Conservation (phyloP, 1,140 invertebrate genomes). For the Hirudo medicinalis region DNA sequence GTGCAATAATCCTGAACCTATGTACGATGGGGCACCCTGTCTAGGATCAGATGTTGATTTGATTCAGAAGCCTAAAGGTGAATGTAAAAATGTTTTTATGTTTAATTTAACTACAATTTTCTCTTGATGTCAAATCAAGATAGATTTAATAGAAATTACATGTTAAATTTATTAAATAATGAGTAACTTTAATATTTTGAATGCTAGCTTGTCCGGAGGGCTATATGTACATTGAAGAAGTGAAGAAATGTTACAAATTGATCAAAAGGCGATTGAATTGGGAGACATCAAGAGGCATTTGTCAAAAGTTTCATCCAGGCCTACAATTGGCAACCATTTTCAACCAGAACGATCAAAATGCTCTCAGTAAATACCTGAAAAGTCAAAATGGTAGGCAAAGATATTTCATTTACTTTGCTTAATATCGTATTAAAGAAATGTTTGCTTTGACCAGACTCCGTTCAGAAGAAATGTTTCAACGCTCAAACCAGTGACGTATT, state of each 20-base stretch:
- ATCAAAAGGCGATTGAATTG: not conserved
- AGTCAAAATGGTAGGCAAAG: no score
- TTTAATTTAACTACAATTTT: no score
- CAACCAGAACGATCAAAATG: not conserved
- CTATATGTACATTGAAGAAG: not conserved
- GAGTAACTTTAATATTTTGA: no score
- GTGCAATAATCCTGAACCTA: slow-evolving; percentile 39
- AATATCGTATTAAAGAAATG: no score
- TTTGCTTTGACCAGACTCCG: not conserved
- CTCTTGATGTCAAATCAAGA: no score
- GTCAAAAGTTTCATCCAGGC: not conserved
- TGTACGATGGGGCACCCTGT: slow-evolving; percentile 24
- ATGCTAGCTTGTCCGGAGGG: not conserved
- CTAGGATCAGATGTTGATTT: not conserved
- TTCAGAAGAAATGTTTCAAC: slow-evolving; percentile 8
- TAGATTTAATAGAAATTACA: no score
- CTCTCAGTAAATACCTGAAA: not conserved
- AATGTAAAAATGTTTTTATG: not conserved
- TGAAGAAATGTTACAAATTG: slow-evolving; percentile 1
- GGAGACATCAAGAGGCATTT: not conserved
- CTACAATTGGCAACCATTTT: not conserved
- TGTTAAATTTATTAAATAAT: no score
- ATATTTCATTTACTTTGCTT: no score
- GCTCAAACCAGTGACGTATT: not conserved
- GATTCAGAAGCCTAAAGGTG: no score